phyloP scores from a whole-genome alignment of 2,888 invertebrate genomes.

The Eupithecia subfuscata region DNA sequence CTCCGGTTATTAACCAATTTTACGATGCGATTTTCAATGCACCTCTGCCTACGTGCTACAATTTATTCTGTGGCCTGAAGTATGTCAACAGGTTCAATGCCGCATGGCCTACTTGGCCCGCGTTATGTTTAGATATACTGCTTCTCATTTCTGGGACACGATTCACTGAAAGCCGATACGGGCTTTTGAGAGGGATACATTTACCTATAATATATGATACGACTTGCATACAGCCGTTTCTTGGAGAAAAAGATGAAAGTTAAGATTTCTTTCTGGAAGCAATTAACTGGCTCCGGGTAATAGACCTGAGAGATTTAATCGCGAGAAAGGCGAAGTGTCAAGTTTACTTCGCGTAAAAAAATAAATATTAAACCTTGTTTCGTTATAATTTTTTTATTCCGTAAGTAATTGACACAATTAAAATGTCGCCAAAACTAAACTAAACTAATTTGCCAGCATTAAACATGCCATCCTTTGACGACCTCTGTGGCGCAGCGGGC shows the following conservation, averaged over 20 bases:
- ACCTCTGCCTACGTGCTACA: conserved; percentile 43
- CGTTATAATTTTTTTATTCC: background rate
- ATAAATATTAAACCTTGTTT: background rate
- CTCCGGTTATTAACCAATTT: conserved; percentile 35
- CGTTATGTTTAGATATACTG: conserved; percentile 35
- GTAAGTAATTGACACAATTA: background rate
- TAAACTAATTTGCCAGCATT: background rate
- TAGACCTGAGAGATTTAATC: conserved; percentile 18
- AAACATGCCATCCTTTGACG: no score
- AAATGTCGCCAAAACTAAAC: background rate
- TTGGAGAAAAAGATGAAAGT: conserved; percentile 20
- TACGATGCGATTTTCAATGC: conserved; percentile 37
- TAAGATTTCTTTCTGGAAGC: conserved; percentile 16
- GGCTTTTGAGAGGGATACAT: conserved; percentile 13
- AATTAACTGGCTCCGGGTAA: conserved; percentile 17
- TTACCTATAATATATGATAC: conserved; percentile 5
- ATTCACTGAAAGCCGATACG: conserved; percentile 30
- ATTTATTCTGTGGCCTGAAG: conserved; percentile 44
- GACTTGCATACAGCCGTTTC: conserved; percentile 4
- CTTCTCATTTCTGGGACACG: conserved; percentile 31
- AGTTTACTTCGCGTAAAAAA: conserved; percentile 3
- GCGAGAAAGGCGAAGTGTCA: conserved; percentile 13
- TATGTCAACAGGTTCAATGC: conserved; percentile 55
- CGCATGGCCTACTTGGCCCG: conserved; percentile 36
- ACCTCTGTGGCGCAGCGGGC: no score